Percentiles rank a stretch among this genome's conserved stretches.
Conservation (phyloP, 2,113 vertebrate species). For the Tetraodon nigroviridis region DNA sequence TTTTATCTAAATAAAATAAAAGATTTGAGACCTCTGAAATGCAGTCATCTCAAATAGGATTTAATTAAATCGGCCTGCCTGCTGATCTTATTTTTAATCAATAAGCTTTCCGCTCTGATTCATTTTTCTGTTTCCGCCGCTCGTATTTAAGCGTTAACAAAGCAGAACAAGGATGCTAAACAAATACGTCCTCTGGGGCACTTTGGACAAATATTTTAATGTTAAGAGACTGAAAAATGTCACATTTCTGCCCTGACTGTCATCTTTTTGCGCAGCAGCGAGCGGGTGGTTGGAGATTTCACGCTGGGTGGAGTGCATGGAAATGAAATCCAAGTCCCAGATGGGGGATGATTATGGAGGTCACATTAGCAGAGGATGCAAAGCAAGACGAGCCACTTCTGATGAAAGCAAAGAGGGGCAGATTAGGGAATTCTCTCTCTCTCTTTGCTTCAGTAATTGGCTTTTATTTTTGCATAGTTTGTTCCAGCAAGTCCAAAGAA, state of each 20-base stretch:
- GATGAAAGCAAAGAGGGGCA: constrained; percentile 41
- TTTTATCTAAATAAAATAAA: no score
- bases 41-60: constrained; percentile 13
- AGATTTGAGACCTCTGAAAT: no score
- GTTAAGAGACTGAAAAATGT: neutral
- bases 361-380: constrained; percentile 47
- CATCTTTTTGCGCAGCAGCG: constrained; percentile 18
- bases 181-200: neutral
- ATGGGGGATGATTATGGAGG: constrained; percentile 43
- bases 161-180: constrained; percentile 9
- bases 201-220: constrained; percentile 25
- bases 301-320: constrained; percentile 11
- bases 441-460: constrained; percentile 36
- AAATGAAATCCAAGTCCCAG: constrained; percentile 41
- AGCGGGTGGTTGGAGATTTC: neutral
- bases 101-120: constrained; percentile 18
- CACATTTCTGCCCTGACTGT: constrained; percentile 1
- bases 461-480: constrained; percentile 4
- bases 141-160: neutral
- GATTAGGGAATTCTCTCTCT: constrained; percentile 42
- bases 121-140: constrained; percentile 12
- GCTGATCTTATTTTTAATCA: constrained; percentile 46
- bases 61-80: constrained; percentile 38
- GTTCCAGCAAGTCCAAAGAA: constrained; percentile 8
- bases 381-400: constrained; percentile 29